These are phyloP conservation scores for Trididemnum nubilum DNA, from an alignment of 23 tunicate genomes.

Conservation along the genomic window DNA sequence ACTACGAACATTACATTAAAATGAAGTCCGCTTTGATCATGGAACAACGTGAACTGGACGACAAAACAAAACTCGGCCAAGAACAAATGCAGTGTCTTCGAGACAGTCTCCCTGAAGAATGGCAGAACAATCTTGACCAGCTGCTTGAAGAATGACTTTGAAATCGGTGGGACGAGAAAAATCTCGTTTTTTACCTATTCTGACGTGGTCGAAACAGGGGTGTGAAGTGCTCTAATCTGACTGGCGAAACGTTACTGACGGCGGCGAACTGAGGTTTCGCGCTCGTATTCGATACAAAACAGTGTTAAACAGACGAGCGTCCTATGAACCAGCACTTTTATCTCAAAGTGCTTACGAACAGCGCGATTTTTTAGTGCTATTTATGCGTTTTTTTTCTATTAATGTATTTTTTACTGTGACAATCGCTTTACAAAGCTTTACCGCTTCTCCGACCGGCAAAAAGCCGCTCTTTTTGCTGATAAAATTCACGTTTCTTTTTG, in stretches of 20 bases:
- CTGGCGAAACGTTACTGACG: neutral
- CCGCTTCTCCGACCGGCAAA: neutral
- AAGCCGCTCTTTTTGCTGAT: neutral
- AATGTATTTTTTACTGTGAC: neutral
- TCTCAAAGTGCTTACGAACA: too few species aligned
- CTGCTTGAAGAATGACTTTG: slow-evolving; percentile 31
- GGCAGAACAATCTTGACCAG: slow-evolving; percentile 50
- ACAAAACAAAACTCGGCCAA: slow-evolving; percentile 69
- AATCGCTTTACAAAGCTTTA: too few species aligned
- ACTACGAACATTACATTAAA: slow-evolving; percentile 87
- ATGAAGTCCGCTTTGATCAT: slow-evolving; percentile 84
- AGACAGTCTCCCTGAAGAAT: slow-evolving; percentile 73
- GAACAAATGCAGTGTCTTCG: slow-evolving; percentile 78
- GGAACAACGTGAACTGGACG: slow-evolving; percentile 79
- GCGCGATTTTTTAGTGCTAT: too few species aligned
- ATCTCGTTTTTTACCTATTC: neutral
- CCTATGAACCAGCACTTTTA: too few species aligned
- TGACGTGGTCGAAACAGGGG: neutral
- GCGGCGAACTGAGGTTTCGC: neutral
- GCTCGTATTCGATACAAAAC: neutral
- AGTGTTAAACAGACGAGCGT: neutral
- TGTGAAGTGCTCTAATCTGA: neutral
- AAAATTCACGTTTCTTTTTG: neutral
- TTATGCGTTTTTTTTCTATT: too few species aligned
- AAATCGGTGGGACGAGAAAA: neutral